Conservation (phyloP, 2,113 vertebrate species). For the Hiodon alosoides region DNA sequence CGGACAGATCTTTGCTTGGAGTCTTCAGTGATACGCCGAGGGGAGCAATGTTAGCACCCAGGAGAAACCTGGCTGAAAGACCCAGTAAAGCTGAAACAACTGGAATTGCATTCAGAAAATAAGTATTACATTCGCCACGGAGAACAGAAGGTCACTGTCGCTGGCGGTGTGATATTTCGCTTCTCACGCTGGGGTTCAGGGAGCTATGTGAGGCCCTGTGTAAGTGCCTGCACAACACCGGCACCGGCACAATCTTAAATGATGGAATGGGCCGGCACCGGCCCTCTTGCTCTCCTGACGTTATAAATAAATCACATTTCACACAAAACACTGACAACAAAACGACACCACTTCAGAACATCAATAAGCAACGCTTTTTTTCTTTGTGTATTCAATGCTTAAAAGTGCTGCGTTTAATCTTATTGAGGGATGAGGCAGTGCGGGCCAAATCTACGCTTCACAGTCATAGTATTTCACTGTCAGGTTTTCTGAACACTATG, state of each 20-base stretch:
- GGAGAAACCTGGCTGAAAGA: not conserved
- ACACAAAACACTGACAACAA: not conserved
- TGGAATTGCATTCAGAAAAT: constrained; percentile 5
- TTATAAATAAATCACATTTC: not conserved
- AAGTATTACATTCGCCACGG: not conserved
- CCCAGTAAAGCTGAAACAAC: not conserved
- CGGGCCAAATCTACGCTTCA: too few relatives aligned
- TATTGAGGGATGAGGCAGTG: too few relatives aligned
- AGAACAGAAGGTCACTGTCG: not conserved
- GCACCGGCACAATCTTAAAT: not conserved
- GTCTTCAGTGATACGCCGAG: not conserved
- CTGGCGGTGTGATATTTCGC: not conserved
- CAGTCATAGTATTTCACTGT: too few relatives aligned
- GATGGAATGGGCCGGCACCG: not conserved
- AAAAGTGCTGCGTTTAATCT: too few relatives aligned
- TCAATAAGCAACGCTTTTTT: not conserved
- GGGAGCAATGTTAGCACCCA: not conserved
- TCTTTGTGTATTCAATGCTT: not conserved
- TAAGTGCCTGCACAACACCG: not conserved
- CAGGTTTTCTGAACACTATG: too few relatives aligned
- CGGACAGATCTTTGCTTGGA: not conserved
- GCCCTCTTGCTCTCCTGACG: too few relatives aligned
- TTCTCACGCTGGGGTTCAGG: not conserved
- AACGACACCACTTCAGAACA: not conserved
- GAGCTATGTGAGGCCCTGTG: not conserved